Evolutionary conservation across 2,113 vertebrate species (phyloP).

Genomic region (Amblyopsis rosae): DNA sequence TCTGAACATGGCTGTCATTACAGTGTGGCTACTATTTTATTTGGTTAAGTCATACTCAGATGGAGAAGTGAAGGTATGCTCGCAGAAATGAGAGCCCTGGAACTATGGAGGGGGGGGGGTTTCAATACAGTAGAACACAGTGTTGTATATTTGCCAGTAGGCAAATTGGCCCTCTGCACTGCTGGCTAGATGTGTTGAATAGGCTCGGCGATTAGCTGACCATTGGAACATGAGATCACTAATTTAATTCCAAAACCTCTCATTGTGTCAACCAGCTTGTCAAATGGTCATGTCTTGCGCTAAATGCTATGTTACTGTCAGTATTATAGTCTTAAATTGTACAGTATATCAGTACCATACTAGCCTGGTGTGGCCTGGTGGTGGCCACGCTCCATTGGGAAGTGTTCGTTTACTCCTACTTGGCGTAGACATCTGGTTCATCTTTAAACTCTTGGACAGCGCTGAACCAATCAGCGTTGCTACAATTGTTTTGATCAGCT

Average conservation of each 20-base stretch:
- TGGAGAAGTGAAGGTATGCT: background rate
- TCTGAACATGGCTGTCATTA: conserved; percentile 1
- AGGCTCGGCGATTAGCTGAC: conserved; percentile 7
- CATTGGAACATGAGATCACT: conserved; percentile 12
- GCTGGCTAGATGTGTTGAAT: conserved; percentile 16
- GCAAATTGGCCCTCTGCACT: conserved; percentile 6
- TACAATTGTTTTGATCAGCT: too few species aligned
- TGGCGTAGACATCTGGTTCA: too few species aligned
- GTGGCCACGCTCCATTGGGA: too few species aligned
- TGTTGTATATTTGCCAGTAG: conserved; percentile 25
- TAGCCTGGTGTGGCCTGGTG: too few species aligned
- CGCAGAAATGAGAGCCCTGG: background rate
- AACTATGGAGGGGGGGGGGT: background rate
- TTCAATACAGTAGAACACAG: background rate
- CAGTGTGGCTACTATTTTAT: background rate
- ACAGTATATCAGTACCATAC: too few species aligned
- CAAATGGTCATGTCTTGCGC: background rate
- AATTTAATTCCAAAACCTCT: conserved; percentile 15
- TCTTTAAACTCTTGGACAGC: too few species aligned
- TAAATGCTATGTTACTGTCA: background rate
- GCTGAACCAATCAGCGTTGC: too few species aligned
- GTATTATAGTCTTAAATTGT: too few species aligned
- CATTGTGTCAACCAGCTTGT: background rate
- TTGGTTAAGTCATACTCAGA: conserved; percentile 10
- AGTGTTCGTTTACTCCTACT: too few species aligned